Evolutionary conservation across 2,888 invertebrate genomes (phyloP).

Genomic region (Colostygia pectinataria): DNA sequence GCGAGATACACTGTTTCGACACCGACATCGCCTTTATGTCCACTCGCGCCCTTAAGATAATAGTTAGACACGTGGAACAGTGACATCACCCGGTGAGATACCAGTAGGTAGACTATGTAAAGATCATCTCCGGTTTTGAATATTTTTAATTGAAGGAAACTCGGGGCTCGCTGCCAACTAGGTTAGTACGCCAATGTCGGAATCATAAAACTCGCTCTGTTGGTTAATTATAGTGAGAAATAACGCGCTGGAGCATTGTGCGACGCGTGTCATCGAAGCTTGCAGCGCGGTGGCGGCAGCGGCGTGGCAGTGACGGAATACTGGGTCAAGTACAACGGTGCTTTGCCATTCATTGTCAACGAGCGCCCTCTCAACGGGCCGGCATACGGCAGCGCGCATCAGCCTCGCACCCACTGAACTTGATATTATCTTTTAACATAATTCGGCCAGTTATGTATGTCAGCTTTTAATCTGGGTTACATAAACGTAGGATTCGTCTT

Average conservation of each 20-base stretch:
- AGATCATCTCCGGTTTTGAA: conserved; percentile 49
- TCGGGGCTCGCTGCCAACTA: conserved; percentile 64
- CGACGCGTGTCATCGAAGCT: conserved; percentile 63
- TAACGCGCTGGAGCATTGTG: conserved; percentile 42
- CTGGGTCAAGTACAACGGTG: conserved; percentile 82
- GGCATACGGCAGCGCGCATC: conserved; percentile 55
- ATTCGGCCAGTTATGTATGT: conserved; percentile 61
- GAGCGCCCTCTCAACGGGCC: conserved; percentile 39
- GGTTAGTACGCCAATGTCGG: conserved; percentile 78
- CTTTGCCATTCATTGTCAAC: conserved; percentile 81
- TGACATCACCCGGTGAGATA: conserved; percentile 56
- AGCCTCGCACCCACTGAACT: conserved; percentile 74
- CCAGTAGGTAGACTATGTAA: conserved; percentile 10
- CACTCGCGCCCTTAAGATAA: conserved; percentile 46
- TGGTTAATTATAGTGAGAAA: conserved; percentile 55
- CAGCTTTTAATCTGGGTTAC: conserved; percentile 42
- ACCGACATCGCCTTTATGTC: conserved; percentile 56
- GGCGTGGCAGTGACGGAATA: conserved; percentile 63
- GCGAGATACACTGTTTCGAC: conserved; percentile 69
- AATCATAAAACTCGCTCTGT: conserved; percentile 58
- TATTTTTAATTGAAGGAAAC: conserved; percentile 63
- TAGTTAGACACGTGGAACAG: no score
- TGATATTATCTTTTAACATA: conserved; percentile 72
- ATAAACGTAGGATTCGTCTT: conserved; percentile 26
- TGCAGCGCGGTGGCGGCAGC: conserved; percentile 45